Conservation (phyloP, 2,113 vertebrate genomes). For the Coturnix japonica region DNA sequence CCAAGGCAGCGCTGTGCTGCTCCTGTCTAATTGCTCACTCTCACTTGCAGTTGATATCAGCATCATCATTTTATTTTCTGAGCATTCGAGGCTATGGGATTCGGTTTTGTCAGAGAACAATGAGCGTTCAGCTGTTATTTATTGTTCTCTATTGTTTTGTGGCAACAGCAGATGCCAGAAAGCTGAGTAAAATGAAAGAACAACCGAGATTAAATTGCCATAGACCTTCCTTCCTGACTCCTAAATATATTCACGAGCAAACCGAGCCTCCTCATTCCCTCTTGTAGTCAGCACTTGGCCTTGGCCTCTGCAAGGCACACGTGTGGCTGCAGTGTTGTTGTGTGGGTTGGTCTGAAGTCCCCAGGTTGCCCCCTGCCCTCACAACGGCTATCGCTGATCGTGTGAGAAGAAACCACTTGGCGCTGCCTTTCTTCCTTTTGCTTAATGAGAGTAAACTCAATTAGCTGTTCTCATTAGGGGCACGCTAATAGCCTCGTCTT, state of each 20-base stretch:
- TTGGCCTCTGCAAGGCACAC: not conserved
- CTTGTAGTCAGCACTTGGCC: not conserved
- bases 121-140: constrained; percentile 72
- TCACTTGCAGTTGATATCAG: constrained; percentile 69
- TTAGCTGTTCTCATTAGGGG: not conserved
- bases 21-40: constrained; percentile 62
- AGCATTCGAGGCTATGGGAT: constrained; percentile 45
- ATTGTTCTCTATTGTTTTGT: constrained; percentile 72
- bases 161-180: constrained; percentile 73
- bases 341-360: not conserved
- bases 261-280: not conserved
- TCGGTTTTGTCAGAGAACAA: constrained; percentile 58
- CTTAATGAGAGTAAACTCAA: constrained; percentile 4
- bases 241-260: constrained; percentile 45
- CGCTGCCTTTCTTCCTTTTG: constrained; percentile 29
- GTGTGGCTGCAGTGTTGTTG: not conserved
- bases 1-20: constrained; percentile 64
- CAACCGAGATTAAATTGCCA: constrained; percentile 65
- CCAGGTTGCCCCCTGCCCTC: not conserved
- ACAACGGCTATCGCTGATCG: not conserved
- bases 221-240: constrained; percentile 63
- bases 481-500: not conserved
- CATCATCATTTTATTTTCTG: constrained; percentile 58
- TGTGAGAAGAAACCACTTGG: not conserved
- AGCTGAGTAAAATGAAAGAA: constrained; percentile 64